Evolutionary conservation across 2,113 vertebrate genomes (phyloP).

Genomic region (Ceyx margarethae): DNA sequence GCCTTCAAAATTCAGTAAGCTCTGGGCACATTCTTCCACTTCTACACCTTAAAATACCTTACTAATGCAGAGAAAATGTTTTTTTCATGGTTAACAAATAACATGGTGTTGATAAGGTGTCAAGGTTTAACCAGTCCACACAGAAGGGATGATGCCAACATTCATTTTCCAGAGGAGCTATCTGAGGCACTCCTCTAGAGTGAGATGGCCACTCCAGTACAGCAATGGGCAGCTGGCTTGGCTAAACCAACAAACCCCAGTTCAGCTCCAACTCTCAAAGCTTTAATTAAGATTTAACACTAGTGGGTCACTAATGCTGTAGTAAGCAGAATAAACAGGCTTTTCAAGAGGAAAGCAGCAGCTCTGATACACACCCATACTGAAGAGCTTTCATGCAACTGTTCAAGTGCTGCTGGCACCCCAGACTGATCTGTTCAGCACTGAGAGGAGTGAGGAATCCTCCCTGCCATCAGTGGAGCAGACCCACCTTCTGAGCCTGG

Average conservation of each 20-base stretch:
- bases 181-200: background rate
- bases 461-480: background rate
- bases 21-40: background rate
- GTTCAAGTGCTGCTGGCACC: background rate
- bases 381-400: background rate
- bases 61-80: background rate
- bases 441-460: background rate
- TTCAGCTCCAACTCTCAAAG: background rate
- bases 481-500: background rate
- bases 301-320: background rate
- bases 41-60: background rate
- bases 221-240: background rate
- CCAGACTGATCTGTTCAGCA: background rate
- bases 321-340: background rate
- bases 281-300: background rate
- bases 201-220: background rate
- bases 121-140: background rate
- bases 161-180: background rate
- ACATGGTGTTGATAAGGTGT: rapidly evolving
- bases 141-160: rapidly evolving
- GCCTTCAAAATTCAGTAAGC: background rate
- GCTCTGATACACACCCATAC: background rate
- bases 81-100: rapidly evolving
- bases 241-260: background rate
- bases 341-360: too few species aligned